Percentiles rank a stretch among this genome's conserved stretches.
Conservation (phyloP, 2,888 invertebrate genomes). For the Hirudinaria manillensis region DNA sequence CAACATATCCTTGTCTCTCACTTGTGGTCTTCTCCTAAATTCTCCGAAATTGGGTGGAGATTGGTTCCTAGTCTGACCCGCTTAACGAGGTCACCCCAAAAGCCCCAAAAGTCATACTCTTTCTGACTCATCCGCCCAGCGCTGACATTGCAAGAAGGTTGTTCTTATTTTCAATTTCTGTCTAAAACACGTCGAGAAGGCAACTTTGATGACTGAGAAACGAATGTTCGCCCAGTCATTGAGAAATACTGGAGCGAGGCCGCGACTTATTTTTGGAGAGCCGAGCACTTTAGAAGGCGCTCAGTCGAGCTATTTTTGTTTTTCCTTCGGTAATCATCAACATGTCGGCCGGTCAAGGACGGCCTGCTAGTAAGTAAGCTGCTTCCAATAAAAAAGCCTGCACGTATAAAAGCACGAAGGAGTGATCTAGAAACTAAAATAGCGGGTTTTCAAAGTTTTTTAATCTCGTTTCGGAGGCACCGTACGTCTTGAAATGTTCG, state of each 20-base stretch:
- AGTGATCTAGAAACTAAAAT: neutral
- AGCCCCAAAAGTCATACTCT: too few relatives aligned
- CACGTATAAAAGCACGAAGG: constrained; percentile 4
- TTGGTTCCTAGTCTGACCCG: too few relatives aligned
- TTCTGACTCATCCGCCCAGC: too few relatives aligned
- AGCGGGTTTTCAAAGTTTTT: neutral
- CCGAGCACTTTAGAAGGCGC: neutral
- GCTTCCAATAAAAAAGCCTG: constrained; percentile 1
- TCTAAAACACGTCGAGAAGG: too few relatives aligned
- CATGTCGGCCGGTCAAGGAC: constrained; percentile 10
- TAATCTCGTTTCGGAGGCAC: neutral
- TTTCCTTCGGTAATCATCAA: constrained; percentile 12
- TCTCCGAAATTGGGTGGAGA: too few relatives aligned
- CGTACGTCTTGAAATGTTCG: too few relatives aligned
- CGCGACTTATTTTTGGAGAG: neutral
- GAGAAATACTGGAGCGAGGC: constrained; percentile 14
- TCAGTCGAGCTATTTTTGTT: constrained; percentile 7
- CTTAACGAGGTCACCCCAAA: too few relatives aligned
- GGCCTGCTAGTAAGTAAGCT: constrained; percentile 6
- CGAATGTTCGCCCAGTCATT: neutral
- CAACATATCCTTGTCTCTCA: constrained; percentile 3
- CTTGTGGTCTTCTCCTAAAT: too few relatives aligned
- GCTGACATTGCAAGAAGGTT: too few relatives aligned
- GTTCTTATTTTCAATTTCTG: too few relatives aligned
- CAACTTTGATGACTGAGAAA: too few relatives aligned